Percentiles rank a stretch among this genome's conserved stretches.
Conservation (phyloP, 2,888 invertebrate genomes). For the Argyra leucocephala region DNA sequence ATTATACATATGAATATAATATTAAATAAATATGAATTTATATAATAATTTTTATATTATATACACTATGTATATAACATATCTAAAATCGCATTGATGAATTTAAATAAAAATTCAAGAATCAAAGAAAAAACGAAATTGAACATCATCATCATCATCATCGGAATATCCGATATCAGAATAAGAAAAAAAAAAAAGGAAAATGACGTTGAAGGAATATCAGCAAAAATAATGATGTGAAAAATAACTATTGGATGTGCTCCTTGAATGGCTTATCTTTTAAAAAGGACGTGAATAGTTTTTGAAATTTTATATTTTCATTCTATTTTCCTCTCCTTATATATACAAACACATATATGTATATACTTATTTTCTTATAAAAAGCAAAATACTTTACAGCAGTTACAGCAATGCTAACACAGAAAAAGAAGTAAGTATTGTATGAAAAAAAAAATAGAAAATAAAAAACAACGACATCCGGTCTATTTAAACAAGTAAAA, state of each 20-base stretch:
- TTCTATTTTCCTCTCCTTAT: background rate
- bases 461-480: background rate
- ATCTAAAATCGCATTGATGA: no score
- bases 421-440: background rate
- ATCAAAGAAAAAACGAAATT: background rate
- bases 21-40: no score
- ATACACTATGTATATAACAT: no score
- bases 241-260: conserved; percentile 6
- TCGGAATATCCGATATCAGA: background rate
- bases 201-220: background rate
- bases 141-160: background rate
- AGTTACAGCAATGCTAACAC: background rate
- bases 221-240: conserved; percentile 1
- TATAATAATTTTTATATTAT: no score
- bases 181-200: background rate
- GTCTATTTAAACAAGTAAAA: background rate
- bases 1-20: no score
- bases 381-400: no score
- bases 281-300: conserved; percentile 1
- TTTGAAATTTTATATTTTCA: background rate
- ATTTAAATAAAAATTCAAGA: no score
- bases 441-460: background rate
- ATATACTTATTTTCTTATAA: no score
- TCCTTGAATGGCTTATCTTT: background rate
- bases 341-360: no score